Base-by-base conservation (phyloP, 2,888 invertebrate genomes). In the Cosmorhoe ocellata region DNA sequence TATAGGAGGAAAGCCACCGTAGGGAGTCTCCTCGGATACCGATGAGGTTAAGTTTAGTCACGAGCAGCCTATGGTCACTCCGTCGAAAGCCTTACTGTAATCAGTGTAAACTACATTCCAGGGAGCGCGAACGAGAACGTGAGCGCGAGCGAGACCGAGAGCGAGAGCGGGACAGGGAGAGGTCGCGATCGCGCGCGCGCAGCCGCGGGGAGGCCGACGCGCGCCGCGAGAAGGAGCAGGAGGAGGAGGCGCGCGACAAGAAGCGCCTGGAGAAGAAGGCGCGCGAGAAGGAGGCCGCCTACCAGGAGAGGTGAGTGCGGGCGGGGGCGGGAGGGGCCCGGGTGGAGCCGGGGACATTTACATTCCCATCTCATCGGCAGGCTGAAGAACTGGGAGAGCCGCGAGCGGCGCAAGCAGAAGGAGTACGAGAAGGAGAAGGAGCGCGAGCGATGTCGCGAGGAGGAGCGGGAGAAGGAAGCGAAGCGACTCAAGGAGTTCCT, bases 401-500 rank as follows among this genome's bases (percentile, higher is more conserved):
- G 98, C 58, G 98, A 99, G 84, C 92, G 96, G 10, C 94, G 98
- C 74, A 97, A 97, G 84, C 92, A 94, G 13, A 96, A 97, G 81
- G 98, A 99, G 70, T 95, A 97, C 80, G 97, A 97, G 79, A 93
- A 95, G 51, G 95, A 97, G 71, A 95, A 95, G 66, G 97, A 97
- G 77, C 90, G 95, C 13, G 80, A 80, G 70, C 68, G 85, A 37
- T 92, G 95, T 62, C 94, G 95, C 69, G 95, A 96, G 71, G 95
- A 96, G 71, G 98, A 98, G 78, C 92, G 97, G 51, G 95, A 96
- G 79, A 93, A 95, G 51, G 99, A 99, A 85, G 98, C 98, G 0
- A 96, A 97, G 85, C 92, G 97, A 33, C 92, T 99, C 45, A 98
- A 98, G 83, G 98, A 99, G 90, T 99, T 99, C 84, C 92, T 99